phyloP scores from a whole-genome alignment of 2,888 invertebrate genomes.

The Cephus pygmeus region DNA sequence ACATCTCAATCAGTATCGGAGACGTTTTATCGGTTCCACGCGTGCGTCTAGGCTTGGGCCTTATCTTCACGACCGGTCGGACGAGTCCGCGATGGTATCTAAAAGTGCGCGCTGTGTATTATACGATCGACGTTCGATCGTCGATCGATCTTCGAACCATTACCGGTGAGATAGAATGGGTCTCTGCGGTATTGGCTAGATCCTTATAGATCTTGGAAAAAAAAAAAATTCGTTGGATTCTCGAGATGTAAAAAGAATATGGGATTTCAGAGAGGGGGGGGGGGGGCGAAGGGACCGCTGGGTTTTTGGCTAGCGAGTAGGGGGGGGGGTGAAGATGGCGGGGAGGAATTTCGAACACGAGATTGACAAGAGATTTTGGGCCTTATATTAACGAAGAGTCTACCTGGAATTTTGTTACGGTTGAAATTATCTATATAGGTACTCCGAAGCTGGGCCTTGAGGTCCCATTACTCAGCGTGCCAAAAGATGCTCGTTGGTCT shows the following conservation, averaged over 20 bases:
- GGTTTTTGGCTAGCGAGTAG: too few species aligned
- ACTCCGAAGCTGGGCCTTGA: background rate
- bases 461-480: background rate
- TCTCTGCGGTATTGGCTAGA: background rate
- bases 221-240: background rate
- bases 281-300: background rate
- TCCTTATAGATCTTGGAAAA: background rate
- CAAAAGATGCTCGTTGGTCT: background rate
- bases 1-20: background rate
- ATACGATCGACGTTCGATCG: background rate
- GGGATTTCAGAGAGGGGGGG: too few species aligned
- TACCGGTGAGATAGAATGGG: background rate
- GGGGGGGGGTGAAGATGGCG: background rate
- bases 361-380: background rate
- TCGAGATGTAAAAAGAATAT: background rate
- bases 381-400: background rate
- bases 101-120: background rate
- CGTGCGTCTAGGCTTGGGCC: background rate
- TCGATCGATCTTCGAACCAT: background rate
- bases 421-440: conserved; percentile 1
- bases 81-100: background rate
- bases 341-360: background rate
- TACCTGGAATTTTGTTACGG: background rate
- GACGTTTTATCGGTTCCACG: background rate
- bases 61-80: background rate